Base-by-base conservation (phyloP, 2,797 vertebrate genomes). In the Sebastes vulpes region DNA sequence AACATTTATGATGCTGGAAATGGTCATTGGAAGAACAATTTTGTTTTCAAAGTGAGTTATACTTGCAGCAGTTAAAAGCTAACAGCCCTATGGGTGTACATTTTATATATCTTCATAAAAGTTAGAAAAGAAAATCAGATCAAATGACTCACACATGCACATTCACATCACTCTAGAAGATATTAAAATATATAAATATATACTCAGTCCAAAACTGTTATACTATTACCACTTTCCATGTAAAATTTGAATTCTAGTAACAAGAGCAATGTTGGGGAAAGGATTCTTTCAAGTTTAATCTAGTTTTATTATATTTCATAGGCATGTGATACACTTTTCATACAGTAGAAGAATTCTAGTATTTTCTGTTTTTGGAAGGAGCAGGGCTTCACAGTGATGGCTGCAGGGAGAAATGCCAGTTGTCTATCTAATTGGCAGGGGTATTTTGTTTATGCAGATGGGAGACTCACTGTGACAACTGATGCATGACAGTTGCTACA, bases 371-470 rank as follows among this genome's bases (percentile, higher is more conserved):
- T 77, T 61, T 68, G 71, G 84, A 72, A 58, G 73, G 12, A 70
- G 65, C 38, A 65, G 66, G 71, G 60, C 56, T 84, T 83, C 80
- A 78, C 81, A 79, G 64, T 74, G 87, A 84, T 87, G 77, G 82
- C 86, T 93, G 73, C 70, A 71, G 84, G 86, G 84, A 90, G 77
- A 87, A 90, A 77, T 79, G 87, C 82, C 86, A 75, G 70, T 87
- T 65, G 84, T 91, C 86, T 78, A 74, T 93, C 82, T 91, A 86
- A 90, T 91, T 93, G 89, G 88, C 89, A 82, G 78, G 54, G 48
- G 75, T 42, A 65, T 92, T 91, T 85, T 86, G 83, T 91, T 92
- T 88, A 89, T 92, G 84, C 83, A 90, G 89, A 93, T 83, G 71
- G 38, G 83, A 88, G 73, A 65, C 84, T 86, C 50, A 68, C 89